A percentile compares a stretch with the other conserved stretches of the same genome.
Evolutionary conservation across 1,140 invertebrate species (phyloP).

Genomic region (Phocides pigmalion): DNA sequence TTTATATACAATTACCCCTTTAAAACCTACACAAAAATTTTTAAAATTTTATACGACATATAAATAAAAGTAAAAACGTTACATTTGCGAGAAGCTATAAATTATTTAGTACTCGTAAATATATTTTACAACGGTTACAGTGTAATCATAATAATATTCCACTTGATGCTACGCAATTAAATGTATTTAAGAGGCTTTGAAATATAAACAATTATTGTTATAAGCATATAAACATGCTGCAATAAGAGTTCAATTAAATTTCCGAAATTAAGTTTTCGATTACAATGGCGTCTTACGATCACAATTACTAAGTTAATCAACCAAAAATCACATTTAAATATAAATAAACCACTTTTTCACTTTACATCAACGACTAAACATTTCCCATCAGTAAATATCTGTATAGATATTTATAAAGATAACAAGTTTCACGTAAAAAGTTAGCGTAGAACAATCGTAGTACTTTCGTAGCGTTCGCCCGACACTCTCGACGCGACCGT

Average conservation of each 20-base stretch:
- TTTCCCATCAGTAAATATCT: neutral
- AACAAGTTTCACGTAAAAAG: slow-evolving; percentile 21
- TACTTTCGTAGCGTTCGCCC: slow-evolving; percentile 42
- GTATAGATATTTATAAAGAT: too few species aligned
- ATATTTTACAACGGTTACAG: slow-evolving; percentile 10
- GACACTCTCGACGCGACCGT: slow-evolving; percentile 45
- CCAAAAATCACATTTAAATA: neutral
- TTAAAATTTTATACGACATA: too few species aligned
- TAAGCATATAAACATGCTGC: too few species aligned
- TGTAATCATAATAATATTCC: slow-evolving; percentile 6
- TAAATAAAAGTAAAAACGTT: too few species aligned
- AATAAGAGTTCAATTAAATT: too few species aligned
- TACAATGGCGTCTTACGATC: too few species aligned
- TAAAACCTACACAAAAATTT: too few species aligned
- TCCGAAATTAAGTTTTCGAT: neutral
- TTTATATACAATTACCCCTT: too few species aligned
- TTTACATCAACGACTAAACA: neutral
- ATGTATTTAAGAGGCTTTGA: too few species aligned
- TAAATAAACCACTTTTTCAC: neutral
- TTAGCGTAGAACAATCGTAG: slow-evolving; percentile 37
- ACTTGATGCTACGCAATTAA: too few species aligned
- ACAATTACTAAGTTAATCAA: neutral
- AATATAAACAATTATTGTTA: too few species aligned
- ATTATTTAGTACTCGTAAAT: slow-evolving; percentile 2
- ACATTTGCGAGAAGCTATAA: slow-evolving; percentile 1